phyloP scores from a whole-genome alignment of 1,140 invertebrate species.

The Saccostrea cuccullata region DNA sequence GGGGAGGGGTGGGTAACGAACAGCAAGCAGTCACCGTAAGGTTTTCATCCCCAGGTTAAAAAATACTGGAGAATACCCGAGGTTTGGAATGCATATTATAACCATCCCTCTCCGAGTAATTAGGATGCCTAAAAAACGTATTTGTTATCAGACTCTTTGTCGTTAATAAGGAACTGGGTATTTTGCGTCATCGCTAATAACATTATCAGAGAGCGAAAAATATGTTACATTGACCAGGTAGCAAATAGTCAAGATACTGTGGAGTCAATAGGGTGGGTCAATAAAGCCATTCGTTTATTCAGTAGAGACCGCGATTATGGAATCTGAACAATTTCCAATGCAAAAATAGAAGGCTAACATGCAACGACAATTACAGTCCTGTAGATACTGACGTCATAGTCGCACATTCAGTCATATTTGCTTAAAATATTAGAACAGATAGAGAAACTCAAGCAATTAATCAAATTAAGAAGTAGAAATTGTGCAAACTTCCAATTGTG shows the following conservation, averaged over 20 bases:
- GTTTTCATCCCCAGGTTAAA: no score
- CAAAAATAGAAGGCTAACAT: constrained; percentile 9
- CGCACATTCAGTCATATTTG: constrained; percentile 9
- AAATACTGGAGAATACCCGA: no score
- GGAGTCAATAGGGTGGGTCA: constrained; percentile 12
- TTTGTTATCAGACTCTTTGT: neutral
- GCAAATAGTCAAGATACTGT: constrained; percentile 14
- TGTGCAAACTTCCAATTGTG: neutral
- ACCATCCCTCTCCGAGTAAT: no score
- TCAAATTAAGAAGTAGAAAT: neutral
- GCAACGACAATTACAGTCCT: neutral
- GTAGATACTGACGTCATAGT: constrained; percentile 14
- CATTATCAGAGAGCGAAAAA: constrained; percentile 14
- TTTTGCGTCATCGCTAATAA: constrained; percentile 11
- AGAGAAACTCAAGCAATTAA: constrained; percentile 13
- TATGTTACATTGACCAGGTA: constrained; percentile 23
- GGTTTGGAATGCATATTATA: no score
- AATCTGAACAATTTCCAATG: constrained; percentile 22
- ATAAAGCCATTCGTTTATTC: constrained; percentile 19
- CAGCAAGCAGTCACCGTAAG: neutral
- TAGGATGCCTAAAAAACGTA: no score
- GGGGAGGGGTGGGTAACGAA: neutral
- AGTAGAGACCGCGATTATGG: constrained; percentile 8
- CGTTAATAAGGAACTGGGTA: neutral
- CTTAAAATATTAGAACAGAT: neutral